Evolutionary conservation across 1,140 invertebrate genomes (phyloP), one percentile per base, ranked within the genome.

Genomic region (Ctenoplectra terminalis): DNA sequence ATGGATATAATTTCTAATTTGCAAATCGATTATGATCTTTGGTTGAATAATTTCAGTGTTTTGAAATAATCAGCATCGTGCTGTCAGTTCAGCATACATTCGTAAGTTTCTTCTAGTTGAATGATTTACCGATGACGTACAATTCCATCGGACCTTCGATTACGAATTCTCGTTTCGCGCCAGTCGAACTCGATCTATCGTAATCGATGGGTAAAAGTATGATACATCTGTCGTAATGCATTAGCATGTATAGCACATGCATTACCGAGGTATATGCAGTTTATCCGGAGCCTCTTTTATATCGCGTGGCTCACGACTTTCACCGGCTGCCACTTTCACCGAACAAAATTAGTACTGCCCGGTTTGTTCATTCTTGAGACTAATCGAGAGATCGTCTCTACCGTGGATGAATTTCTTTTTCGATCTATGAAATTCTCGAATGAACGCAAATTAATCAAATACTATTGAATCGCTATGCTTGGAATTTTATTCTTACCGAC

Each of bases 321-420:
- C 89, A 89, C 89, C 77, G 78, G 43, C 20, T 20, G 66, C 20
- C 83, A 89, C 90, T 91, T 91, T 91, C 90, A 90, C 90, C 63
- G 58, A 79, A 82, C 77, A 85, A 85, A 88, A 86, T 87, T 83
- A 83, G 75, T 84, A 76, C 56, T 40, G 64, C 37, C 66, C 71
- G 52, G 54, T 71, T 87, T 50, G 60, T 26, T 58, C 67, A 34
- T 66, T 69, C 60, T 54, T 29, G 64, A 77, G 56, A 63, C 54
- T 50, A 34, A 56, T 40, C 37, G 54, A 23, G 69, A 69, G 54
- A 48, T 31, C 37, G 46, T 73, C 48, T 8, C 15, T 67, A 7
- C 37, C 29, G 29, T 7, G 31, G 20, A 17, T 40, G 11, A 26
- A 23, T n/a, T n/a, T 17, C 15, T 34, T 26, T 23, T 37, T 37